Base-by-base conservation (phyloP, 2,797 vertebrate genomes). In the Gymnopithys bicolor region DNA sequence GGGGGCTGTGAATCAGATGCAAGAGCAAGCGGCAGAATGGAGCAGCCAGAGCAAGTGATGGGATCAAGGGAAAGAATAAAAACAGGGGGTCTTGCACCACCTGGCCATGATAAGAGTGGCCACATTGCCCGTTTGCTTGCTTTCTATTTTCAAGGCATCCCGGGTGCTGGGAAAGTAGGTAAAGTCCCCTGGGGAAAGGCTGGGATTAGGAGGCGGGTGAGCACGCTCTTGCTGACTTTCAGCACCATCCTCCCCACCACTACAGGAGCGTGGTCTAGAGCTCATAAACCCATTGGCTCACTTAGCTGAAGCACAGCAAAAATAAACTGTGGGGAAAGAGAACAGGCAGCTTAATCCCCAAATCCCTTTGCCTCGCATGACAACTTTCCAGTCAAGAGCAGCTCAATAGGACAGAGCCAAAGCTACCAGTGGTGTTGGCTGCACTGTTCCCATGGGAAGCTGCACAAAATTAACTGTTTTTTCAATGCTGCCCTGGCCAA, bases 301-400 rank as follows among this genome's bases (percentile, higher is more conserved):
- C 53, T 91, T 35, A 86, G 81, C n/a, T 12, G 16, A 94, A 66
- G 32, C 9, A 30, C 75, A 91, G 62, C 22, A 87, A 92, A 96
- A 95, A 84, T 69, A 88, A 75, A 89, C 63, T 3, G 8, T 8
- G 41, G 59, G 66, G 84, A 74, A 77, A 74, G 52, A 85, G 81
- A 87, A 56, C 27, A 56, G 87, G 82, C 64, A 92, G 70, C 80
- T 94, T 93, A 89, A 78, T 82, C 88, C 87, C 37, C 53, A 95
- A 94, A 95, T 77, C 76, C 63, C 52, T 79, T 82, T 91, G 58
- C 64, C 35, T 69, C 43, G 39, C 24, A 1, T 73, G 89, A 94
- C 82, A 87, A 59, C 71, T 53, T 87, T 68, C 87, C 64, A 82
- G 75, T 25, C 17, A 22, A 69, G 73, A 90, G 83, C 7, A 8